Base-by-base conservation (phyloP, 2,888 invertebrate species). In the Automeris io region DNA sequence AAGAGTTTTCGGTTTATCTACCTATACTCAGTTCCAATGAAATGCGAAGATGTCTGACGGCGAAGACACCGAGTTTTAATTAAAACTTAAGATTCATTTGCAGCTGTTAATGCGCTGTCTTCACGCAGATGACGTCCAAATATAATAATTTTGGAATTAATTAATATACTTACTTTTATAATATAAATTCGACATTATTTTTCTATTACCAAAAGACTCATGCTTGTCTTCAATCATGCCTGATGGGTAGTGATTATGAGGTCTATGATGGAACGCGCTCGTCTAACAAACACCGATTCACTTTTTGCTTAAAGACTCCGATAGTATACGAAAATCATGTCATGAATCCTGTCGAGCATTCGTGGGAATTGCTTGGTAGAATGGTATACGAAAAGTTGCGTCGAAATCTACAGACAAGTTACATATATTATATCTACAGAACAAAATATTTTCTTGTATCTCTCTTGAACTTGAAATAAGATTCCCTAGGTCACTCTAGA, bases 1-100 rank as follows among this genome's bases (percentile, higher is more conserved):
- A n/a, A n/a, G n/a, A n/a, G n/a, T n/a, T n/a, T n/a, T n/a, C n/a
- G n/a, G n/a, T n/a, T n/a, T n/a, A n/a, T n/a, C n/a, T n/a, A n/a
- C n/a, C n/a, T n/a, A n/a, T n/a, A n/a, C n/a, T n/a, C 16, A 16
- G 29, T 29, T 32, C 23, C 22, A 16, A 23, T 34, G 34, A 9
- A 18, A 23, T 16, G 16, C 11, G 18, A 21, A 29, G 29, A 16
- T 34, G 29, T 22, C 46, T 44, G 43, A 33, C 44, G 44, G 51
- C 40, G 46, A 46, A 50, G 59, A 59, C 66, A 61, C 54, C 47
- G 58, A 50, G 47, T 47, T 75, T 77, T 76, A 77, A 77, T 77
- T 77, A 77, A 76, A 77, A 72, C 62, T 70, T 62, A 53, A 62
- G 65, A 74, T 70, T 71, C 72, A 73, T 73, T 62, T 58, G 46